Conservation (phyloP, 30 jellyfish, hydroid and myxozoan genomes). For the Mastigias papua region DNA sequence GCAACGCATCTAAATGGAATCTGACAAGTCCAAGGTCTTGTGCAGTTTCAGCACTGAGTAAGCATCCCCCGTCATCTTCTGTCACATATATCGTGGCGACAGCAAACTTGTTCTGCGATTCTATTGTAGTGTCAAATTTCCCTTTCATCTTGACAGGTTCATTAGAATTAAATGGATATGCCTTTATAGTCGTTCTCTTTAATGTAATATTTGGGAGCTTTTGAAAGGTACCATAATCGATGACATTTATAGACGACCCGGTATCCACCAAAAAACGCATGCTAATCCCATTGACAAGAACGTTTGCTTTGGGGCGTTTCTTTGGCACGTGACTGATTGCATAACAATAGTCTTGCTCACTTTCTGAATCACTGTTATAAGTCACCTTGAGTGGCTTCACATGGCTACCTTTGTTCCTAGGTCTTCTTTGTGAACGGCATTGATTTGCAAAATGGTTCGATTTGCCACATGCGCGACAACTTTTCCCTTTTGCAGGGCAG, state of each 20-base stretch:
- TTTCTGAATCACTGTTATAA: conserved; percentile 25
- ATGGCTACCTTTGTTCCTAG: neutral
- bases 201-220: conserved; percentile 30
- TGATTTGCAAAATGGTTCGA: conserved; percentile 39
- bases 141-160: conserved; percentile 43
- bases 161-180: conserved; percentile 20
- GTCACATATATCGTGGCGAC: conserved; percentile 52
- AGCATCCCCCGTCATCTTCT: conserved; percentile 61
- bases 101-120: conserved; percentile 5
- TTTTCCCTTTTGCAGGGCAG: conserved; percentile 49
- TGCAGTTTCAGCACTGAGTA: conserved; percentile 50
- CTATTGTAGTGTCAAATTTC: conserved; percentile 32
- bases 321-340: conserved; percentile 12
- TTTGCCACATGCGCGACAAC: conserved; percentile 14
- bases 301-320: conserved; percentile 17
- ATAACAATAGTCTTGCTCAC: conserved; percentile 42
- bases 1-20: neutral
- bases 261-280: conserved; percentile 50
- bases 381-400: conserved; percentile 6
- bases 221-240: conserved; percentile 4
- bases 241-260: conserved; percentile 61
- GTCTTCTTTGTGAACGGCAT: conserved; percentile 8
- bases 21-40: conserved; percentile 50
- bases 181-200: conserved; percentile 28
- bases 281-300: conserved; percentile 28